A percentile compares a stretch with the other conserved stretches of the same genome.
Evolutionary conservation across 1,140 invertebrate genomes (phyloP).

Genomic region (Drosophila chauvacae): DNA sequence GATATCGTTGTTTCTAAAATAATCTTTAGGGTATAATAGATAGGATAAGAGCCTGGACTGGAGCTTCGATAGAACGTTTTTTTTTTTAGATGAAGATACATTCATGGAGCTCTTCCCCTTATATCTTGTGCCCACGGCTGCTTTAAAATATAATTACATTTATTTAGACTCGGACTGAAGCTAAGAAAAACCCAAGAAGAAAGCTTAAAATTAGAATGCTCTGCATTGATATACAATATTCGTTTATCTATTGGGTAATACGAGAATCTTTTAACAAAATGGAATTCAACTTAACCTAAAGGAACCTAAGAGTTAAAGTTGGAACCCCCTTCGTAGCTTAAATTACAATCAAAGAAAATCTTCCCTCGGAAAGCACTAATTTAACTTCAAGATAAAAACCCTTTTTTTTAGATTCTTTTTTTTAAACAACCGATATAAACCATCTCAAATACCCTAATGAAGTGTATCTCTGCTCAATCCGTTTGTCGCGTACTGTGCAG

Average conservation of each 20-base stretch:
- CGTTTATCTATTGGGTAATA: not conserved
- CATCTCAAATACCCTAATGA: not conserved
- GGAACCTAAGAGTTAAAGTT: not conserved
- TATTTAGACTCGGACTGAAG: no score
- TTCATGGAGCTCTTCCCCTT: no score
- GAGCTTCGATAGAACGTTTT: no score
- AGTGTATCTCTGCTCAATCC: slow-evolving; percentile 9
- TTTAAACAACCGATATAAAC: not conserved
- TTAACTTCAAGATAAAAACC: not conserved
- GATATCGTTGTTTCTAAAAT: not conserved
- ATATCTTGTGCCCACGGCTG: no score
- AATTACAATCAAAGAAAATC: not conserved
- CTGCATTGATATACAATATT: not conserved
- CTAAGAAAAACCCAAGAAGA: no score
- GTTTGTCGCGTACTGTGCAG: slow-evolving; percentile 32
- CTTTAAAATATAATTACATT: no score
- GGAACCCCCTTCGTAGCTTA: not conserved
- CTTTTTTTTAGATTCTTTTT: no score
- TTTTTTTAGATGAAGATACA: no score
- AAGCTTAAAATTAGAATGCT: no score
- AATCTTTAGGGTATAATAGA: no score
- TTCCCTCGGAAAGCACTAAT: not conserved
- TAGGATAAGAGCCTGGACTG: no score
- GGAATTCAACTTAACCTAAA: not conserved
- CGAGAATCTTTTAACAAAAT: no score